phyloP scores from a whole-genome alignment of 1,140 invertebrate species.

The Macrosteles quadrilineatus region DNA sequence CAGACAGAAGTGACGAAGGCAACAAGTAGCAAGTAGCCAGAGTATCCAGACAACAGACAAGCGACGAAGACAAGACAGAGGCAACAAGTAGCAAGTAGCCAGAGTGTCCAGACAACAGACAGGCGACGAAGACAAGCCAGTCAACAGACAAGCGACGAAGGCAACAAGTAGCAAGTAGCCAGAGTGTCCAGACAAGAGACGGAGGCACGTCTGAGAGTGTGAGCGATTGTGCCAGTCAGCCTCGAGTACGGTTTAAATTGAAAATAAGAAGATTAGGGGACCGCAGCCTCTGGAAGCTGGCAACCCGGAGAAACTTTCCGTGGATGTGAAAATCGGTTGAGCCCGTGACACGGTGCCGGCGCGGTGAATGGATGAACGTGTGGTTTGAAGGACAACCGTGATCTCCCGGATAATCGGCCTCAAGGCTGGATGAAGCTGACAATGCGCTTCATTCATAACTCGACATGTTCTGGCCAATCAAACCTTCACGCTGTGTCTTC shows the following conservation, averaged over 20 bases:
- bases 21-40: neutral
- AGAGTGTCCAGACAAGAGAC: neutral
- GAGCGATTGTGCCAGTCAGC: neutral
- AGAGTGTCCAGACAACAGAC: no score
- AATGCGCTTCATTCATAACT: conserved; percentile 29
- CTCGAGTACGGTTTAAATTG: conserved; percentile 9
- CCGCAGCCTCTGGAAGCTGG: neutral
- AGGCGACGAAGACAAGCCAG: no score
- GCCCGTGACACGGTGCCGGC: neutral
- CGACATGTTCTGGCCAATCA: conserved; percentile 28
- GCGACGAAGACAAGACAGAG: neutral
- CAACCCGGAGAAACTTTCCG: conserved; percentile 6
- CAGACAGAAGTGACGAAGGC: no score
- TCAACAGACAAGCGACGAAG: no score
- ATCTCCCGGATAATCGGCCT: neutral
- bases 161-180: neutral
- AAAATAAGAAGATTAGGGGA: conserved; percentile 23
- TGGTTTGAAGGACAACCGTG: conserved; percentile 29
- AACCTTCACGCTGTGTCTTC: conserved; percentile 27
- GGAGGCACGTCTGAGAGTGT: neutral
- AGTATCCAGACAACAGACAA: neutral
- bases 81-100: neutral
- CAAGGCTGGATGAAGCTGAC: conserved; percentile 18
- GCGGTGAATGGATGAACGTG: conserved; percentile 16
- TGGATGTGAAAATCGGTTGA: conserved; percentile 24